A percentile compares a stretch with the other conserved stretches of the same genome.
Evolutionary conservation across 2,113 vertebrate species (phyloP).

Genomic region (Balaenoptera acutorostrata): DNA sequence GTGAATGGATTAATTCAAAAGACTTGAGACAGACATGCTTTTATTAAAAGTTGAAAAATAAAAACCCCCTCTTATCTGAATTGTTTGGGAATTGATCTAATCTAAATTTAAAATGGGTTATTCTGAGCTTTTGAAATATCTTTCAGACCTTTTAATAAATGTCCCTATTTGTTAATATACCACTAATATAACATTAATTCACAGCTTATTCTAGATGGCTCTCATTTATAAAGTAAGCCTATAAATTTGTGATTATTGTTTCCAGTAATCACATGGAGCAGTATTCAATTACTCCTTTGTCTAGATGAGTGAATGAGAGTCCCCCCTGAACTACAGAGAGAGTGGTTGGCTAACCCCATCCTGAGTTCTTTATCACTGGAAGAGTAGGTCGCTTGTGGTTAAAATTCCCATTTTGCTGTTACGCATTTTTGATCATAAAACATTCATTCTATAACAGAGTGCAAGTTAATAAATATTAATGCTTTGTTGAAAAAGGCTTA

Average conservation of each 20-base stretch:
- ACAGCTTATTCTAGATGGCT: neutral
- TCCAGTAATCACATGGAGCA: neutral
- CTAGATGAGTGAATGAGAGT: neutral
- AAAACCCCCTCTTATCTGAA: neutral
- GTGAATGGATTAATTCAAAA: neutral
- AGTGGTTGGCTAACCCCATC: neutral
- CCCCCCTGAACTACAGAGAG: neutral
- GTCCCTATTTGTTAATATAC: neutral
- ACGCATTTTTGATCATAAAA: constrained; percentile 45
- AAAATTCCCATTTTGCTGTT: constrained; percentile 38
- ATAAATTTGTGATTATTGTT: neutral
- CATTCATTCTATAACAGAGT: constrained; percentile 32
- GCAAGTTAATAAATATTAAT: constrained; percentile 46
- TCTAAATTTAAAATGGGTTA: constrained; percentile 24
- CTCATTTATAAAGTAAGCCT: neutral
- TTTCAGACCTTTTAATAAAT: neutral
- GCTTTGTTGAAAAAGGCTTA: neutral
- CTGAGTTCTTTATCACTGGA: neutral
- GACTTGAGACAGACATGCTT: constrained; percentile 31
- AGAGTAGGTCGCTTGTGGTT: constrained; percentile 1
- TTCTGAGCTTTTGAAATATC: neutral
- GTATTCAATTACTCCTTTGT: neutral
- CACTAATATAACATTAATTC: neutral
- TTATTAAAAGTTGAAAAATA: constrained; percentile 24
- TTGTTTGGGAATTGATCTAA: constrained; percentile 29